Base-by-base conservation (phyloP, 2,797 vertebrate genomes). In the Passerculus sandwichensis region DNA sequence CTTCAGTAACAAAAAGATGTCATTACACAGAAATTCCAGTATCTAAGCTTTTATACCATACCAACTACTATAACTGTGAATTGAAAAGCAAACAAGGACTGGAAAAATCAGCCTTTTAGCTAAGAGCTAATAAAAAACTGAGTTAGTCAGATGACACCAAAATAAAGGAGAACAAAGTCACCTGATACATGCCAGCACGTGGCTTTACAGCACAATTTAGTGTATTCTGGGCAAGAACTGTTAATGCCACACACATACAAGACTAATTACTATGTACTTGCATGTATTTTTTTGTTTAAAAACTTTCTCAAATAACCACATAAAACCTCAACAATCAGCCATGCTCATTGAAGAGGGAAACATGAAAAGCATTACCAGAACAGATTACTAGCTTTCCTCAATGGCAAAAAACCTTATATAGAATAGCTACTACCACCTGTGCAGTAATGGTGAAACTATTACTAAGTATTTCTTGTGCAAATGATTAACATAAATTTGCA, bases 391-490 rank as follows among this genome's bases (percentile, higher is more conserved):
- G 20, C 29, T 16, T 85, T 54, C 27, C 27, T 27, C 22, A 57
- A 10, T 50, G 29, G 26, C 10, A 78, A 51, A 66, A 23, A 2
- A 0, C 14, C 15, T 34, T 34, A 48, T 2, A 20, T 0, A 71
- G 9, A 67, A 53, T 2, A 85, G 42, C 15, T 65, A 19, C 23
- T 45, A 71, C 17, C 6, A n/a, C 42, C 20, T 11, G 0, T 53
- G 21, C 25, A 53, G 32, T 29, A 81, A 47, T 3, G 4, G 16
- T 19, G 27, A 73, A 73, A 82, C 25, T 32, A 72, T n/a, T 44
- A 27, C 8, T 20, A 62, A 40, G 13, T 36, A 79, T 7, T 59
- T 85, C 11, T 79, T 36, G 11, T 51, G 70, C 30, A 84, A 77
- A 32, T 9, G 2, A 77, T 34, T 48, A 60, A 42, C 47, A 45